Percentiles rank a stretch among this genome's conserved stretches.
These are phyloP conservation scores for Gadus macrocephalus DNA, from an alignment of 2,113 vertebrate genomes.

Conservation along the genomic window DNA sequence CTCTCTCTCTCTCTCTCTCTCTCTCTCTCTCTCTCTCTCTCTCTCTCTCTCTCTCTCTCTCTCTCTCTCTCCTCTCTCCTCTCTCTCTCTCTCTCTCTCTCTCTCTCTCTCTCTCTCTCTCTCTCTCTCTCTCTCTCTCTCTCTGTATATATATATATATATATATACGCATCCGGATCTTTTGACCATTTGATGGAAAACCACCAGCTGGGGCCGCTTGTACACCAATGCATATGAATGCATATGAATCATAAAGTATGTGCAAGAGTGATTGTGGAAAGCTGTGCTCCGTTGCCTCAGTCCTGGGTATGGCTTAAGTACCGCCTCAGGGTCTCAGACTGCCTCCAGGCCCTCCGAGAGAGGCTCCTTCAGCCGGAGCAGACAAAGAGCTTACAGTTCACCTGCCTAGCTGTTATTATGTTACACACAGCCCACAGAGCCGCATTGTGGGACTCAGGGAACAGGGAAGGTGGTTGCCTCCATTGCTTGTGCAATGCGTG, in stretches of 20 bases:
- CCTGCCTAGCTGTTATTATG: slow-evolving; percentile 54
- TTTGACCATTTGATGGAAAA: neutral
- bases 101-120: too few relatives aligned
- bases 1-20: too few relatives aligned
- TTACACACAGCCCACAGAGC: slow-evolving; percentile 46
- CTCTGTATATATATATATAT: too few relatives aligned
- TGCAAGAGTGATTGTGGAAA: slow-evolving; percentile 24
- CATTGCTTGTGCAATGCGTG: neutral
- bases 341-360: slow-evolving; percentile 28
- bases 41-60: too few relatives aligned
- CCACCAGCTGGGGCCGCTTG: neutral
- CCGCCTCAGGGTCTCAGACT: slow-evolving; percentile 34
- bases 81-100: too few relatives aligned
- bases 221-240: neutral
- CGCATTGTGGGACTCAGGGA: slow-evolving; percentile 42
- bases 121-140: too few relatives aligned
- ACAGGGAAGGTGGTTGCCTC: slow-evolving; percentile 1
- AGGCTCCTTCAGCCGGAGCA: slow-evolving; percentile 47
- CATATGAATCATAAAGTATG: neutral
- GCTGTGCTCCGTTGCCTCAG: slow-evolving; percentile 23
- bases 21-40: too few relatives aligned
- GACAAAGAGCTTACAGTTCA: slow-evolving; percentile 70
- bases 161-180: too few relatives aligned
- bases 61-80: too few relatives aligned
- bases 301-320: slow-evolving; percentile 36